phyloP scores from a whole-genome alignment of 1,140 invertebrate genomes.

The Liolophura sinensis region DNA sequence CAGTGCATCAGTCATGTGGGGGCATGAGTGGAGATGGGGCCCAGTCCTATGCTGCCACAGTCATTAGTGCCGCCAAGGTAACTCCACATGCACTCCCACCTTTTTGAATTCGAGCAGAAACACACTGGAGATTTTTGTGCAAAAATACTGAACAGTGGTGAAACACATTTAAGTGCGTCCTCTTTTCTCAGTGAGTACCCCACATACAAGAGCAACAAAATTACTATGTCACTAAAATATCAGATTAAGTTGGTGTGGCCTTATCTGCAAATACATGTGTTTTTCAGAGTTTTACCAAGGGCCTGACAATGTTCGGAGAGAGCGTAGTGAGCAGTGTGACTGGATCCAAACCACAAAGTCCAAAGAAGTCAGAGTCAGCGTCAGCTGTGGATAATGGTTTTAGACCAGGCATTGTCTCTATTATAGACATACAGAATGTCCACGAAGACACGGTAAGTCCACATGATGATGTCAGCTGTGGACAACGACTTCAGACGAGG shows the following conservation, averaged over 20 bases:
- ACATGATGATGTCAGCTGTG: not conserved
- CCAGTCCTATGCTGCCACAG: slow-evolving; percentile 92
- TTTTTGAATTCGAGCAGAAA: no score
- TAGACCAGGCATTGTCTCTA: slow-evolving; percentile 81
- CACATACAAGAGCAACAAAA: no score
- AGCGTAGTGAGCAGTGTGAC: slow-evolving; percentile 88
- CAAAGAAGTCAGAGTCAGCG: slow-evolving; percentile 35
- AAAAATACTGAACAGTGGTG: no score
- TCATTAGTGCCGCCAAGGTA: slow-evolving; percentile 92
- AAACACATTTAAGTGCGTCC: no score
- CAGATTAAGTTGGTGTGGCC: no score
- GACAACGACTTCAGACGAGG: not conserved
- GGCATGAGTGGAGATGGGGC: slow-evolving; percentile 72
- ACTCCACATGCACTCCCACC: slow-evolving; percentile 2
- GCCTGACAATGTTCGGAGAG: slow-evolving; percentile 80
- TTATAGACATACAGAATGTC: slow-evolving; percentile 76
- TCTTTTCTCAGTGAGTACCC: no score
- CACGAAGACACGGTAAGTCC: slow-evolving; percentile 40
- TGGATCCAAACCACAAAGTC: slow-evolving; percentile 61
- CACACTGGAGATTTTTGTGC: no score
- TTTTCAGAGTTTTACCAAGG: slow-evolving; percentile 60
- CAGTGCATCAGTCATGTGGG: slow-evolving; percentile 81
- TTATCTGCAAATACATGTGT: not conserved
- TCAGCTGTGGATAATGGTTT: slow-evolving; percentile 50
- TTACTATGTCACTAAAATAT: no score